These are phyloP conservation scores for Shargacucullia verbasci DNA, from an alignment of 2,888 invertebrate genomes.

Conservation along the genomic window DNA sequence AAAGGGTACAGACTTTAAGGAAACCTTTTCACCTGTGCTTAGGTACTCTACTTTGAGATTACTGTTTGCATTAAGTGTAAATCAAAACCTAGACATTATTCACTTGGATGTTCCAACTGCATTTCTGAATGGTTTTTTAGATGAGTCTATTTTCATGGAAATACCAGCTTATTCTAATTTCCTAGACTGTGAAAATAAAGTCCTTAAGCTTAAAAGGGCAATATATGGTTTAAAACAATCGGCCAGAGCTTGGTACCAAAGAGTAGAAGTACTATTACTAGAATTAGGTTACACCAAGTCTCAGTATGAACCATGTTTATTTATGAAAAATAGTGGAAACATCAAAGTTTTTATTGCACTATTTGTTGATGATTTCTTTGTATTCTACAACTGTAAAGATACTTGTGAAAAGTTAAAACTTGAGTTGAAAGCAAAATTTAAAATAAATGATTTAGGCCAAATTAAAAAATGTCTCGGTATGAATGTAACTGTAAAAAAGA, in stretches of 20 bases:
- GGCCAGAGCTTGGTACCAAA: slow-evolving; percentile 14
- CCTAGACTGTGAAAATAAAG: slow-evolving; percentile 13
- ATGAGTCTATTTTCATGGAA: slow-evolving; percentile 18
- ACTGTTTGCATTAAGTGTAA: slow-evolving; percentile 29
- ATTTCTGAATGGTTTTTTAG: slow-evolving; percentile 16
- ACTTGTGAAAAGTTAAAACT: slow-evolving; percentile 2
- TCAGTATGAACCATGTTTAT: slow-evolving; percentile 26
- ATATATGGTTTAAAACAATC: slow-evolving; percentile 21
- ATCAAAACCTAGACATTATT: slow-evolving; percentile 1
- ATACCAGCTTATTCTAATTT: slow-evolving; percentile 15
- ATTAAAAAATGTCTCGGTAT: slow-evolving; percentile 22
- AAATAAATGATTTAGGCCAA: slow-evolving; percentile 26
- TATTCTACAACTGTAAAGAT: slow-evolving; percentile 27
- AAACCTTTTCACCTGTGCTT: slow-evolving; percentile 42
- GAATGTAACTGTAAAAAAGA: slow-evolving; percentile 13
- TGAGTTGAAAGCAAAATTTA: slow-evolving; percentile 13
- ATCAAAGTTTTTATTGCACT: slow-evolving; percentile 13
- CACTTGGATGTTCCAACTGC: slow-evolving; percentile 2
- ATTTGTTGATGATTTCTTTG: slow-evolving; percentile 31
- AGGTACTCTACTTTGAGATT: slow-evolving; percentile 34
- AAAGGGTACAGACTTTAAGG: slow-evolving; percentile 28
- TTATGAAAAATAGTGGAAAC: slow-evolving; percentile 2
- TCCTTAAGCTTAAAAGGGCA: slow-evolving; percentile 11
- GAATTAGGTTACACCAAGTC: slow-evolving; percentile 11
- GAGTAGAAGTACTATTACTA: slow-evolving; percentile 11